Conservation (phyloP, 2,113 vertebrate species). For the Lates calcarifer region DNA sequence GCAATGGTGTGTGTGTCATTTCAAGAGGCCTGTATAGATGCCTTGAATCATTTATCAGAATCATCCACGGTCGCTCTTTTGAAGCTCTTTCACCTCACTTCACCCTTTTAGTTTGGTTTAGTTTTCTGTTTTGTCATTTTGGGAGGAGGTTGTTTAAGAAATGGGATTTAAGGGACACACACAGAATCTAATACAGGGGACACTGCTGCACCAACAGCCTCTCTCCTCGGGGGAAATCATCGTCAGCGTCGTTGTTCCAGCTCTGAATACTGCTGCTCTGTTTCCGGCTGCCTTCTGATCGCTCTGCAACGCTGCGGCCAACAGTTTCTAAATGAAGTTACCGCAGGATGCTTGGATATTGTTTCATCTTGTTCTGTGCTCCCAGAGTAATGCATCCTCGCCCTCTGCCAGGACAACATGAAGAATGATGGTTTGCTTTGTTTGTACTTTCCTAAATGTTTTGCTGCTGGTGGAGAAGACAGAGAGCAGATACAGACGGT, state of each 20-base stretch:
- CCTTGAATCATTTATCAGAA: not conserved
- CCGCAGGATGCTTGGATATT: constrained; percentile 34
- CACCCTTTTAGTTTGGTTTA: constrained; percentile 5
- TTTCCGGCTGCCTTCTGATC: constrained; percentile 20
- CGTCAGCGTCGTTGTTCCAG: constrained; percentile 37
- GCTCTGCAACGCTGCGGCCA: constrained; percentile 22
- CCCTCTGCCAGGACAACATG: constrained; percentile 29
- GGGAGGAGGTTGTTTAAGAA: constrained; percentile 12
- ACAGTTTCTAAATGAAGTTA: constrained; percentile 47
- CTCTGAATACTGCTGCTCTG: constrained; percentile 48
- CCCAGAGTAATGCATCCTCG: constrained; percentile 34
- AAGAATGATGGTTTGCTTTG: constrained; percentile 24
- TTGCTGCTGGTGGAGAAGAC: constrained; percentile 14
- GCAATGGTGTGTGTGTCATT: constrained; percentile 1
- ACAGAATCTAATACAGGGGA: constrained; percentile 17
- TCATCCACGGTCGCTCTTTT: not conserved
- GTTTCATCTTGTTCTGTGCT: constrained; percentile 48
- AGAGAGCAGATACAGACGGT: not conserved
- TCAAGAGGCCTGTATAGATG: not conserved
- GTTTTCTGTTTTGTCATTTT: constrained; percentile 1
- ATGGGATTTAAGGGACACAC: constrained; percentile 27
- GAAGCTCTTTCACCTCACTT: not conserved
- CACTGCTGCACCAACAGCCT: constrained; percentile 7
- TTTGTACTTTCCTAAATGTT: constrained; percentile 39
- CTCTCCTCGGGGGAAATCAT: constrained; percentile 69